These are phyloP conservation scores for Mystacides longicornis DNA, from an alignment of 2,888 invertebrate species.

Conservation along the genomic window DNA sequence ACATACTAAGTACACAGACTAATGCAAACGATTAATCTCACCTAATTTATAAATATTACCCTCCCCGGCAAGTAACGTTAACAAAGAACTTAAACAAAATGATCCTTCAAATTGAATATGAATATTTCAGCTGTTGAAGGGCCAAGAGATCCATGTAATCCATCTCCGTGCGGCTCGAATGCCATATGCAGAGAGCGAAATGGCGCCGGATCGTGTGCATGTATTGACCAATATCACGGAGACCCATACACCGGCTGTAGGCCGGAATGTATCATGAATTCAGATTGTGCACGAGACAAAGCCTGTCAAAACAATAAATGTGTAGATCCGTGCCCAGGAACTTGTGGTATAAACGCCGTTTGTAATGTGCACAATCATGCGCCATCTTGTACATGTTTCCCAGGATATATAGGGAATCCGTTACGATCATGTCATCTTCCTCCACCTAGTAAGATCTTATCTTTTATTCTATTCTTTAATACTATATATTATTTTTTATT, in stretches of 20 bases:
- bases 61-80: no score
- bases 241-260: conserved; percentile 73
- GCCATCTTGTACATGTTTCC: conserved; percentile 67
- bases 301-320: conserved; percentile 76
- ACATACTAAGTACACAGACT: no score
- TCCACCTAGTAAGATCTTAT: conserved; percentile 50
- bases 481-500: conserved; percentile 23
- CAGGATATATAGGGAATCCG: conserved; percentile 66
- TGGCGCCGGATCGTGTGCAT: conserved; percentile 69
- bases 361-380: conserved; percentile 69
- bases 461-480: conserved; percentile 29
- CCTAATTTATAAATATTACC: no score
- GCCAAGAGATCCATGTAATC: conserved; percentile 66
- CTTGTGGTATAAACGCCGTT: conserved; percentile 70
- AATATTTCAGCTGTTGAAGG: conserved; percentile 49
- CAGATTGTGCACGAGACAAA: conserved; percentile 62
- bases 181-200: conserved; percentile 68
- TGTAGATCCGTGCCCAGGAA: conserved; percentile 68
- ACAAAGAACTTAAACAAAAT: background rate
- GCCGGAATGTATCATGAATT: conserved; percentile 74
- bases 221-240: conserved; percentile 65
- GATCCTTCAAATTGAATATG: conserved; percentile 12
- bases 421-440: conserved; percentile 54
- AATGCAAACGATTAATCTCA: no score
- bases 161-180: conserved; percentile 74